Base-by-base conservation (phyloP, 2,888 invertebrate species). In the Caenorhabditis macrosperma region DNA sequence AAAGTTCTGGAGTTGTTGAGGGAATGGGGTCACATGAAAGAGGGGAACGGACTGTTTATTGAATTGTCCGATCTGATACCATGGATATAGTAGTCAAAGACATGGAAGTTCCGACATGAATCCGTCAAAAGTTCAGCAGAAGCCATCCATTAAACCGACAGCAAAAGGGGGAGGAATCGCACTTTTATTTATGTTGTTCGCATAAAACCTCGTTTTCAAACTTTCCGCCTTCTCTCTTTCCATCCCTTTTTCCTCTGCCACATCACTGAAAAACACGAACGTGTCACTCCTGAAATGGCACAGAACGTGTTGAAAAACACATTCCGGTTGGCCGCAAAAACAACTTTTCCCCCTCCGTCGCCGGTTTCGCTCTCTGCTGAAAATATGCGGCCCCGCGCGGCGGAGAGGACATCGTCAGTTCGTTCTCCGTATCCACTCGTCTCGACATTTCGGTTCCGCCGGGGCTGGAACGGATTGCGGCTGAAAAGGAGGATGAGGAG, bases 301-400 rank as follows among this genome's bases (percentile, higher is more conserved):
- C 44, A 10, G 44, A 44, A 17, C 44, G 44, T 44, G 44, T 44
- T 17, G 44, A 44, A 44, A 44, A 44, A 44, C 44, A 44, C 44
- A 44, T 38, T 15, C 15, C 38, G 12, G 15, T 38, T 15, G n/a
- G n/a, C 38, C 38, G 38, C 17, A 2, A 44, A 44, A 44, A 44
- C 44, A 44, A 44, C 15, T 24, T 24, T 28, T 52, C n/a, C 6
- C 7, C n/a, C 26, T 52, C 52, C 7, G 1, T 20, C 20, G 6
- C 10, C 24, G n/a, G n/a, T 48, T 24, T 48, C 46, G 46, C n/a
- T 48, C 24, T 24, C 7, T 15, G 9, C 28, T 28, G n/a, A 52
- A 52, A 28, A 52, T 52, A 28, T 52, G 44, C 33, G 33, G 33
- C 10, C 10, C 44, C 3, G 17, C 44, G 1, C 44, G 15, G 12